Percentiles rank a stretch among this genome's conserved stretches.
Evolutionary conservation across 2,888 invertebrate genomes (phyloP).

Genomic region (Cryptophagus acutangulus): DNA sequence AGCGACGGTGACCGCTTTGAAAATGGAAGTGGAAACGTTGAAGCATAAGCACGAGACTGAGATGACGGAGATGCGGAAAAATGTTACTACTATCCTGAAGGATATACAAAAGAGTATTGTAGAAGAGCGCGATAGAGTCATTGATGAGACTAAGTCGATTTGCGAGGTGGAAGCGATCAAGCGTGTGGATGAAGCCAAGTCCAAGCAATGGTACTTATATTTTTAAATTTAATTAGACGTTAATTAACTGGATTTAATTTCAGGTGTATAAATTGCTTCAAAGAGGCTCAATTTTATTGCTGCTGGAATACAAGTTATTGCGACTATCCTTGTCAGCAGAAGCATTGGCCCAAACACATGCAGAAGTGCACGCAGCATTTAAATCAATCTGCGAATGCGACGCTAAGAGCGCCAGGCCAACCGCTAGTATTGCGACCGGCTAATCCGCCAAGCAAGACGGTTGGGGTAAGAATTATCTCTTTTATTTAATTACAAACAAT

Average conservation of each 20-base stretch:
- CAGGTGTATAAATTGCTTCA: conserved; percentile 78
- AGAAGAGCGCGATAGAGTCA: conserved; percentile 59
- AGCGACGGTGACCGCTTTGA: conserved; percentile 57
- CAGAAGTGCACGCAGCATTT: conserved; percentile 53
- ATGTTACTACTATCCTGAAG: conserved; percentile 41
- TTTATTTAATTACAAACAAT: background rate
- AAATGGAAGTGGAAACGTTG: conserved; percentile 65
- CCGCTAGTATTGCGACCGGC: conserved; percentile 32
- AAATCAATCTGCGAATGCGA: conserved; percentile 13
- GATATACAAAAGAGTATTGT: conserved; percentile 42
- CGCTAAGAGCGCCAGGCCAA: conserved; percentile 24
- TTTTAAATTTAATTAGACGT: conserved; percentile 3
- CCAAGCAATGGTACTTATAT: conserved; percentile 71
- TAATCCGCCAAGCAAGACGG: conserved; percentile 28
- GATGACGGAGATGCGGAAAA: conserved; percentile 56
- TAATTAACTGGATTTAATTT: background rate
- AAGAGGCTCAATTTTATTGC: conserved; percentile 88
- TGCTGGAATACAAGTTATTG: conserved; percentile 97
- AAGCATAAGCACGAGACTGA: conserved; percentile 71
- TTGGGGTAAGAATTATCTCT: conserved; percentile 2
- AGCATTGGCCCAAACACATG: conserved; percentile 80
- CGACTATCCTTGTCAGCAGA: conserved; percentile 80
- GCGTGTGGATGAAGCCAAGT: conserved; percentile 73
- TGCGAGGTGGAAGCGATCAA: conserved; percentile 66
- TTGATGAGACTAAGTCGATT: conserved; percentile 61